Evolutionary conservation across 2,888 invertebrate species (phyloP), one percentile per base, ranked within the genome.

Genomic region (Alviniconcha strummeri): DNA sequence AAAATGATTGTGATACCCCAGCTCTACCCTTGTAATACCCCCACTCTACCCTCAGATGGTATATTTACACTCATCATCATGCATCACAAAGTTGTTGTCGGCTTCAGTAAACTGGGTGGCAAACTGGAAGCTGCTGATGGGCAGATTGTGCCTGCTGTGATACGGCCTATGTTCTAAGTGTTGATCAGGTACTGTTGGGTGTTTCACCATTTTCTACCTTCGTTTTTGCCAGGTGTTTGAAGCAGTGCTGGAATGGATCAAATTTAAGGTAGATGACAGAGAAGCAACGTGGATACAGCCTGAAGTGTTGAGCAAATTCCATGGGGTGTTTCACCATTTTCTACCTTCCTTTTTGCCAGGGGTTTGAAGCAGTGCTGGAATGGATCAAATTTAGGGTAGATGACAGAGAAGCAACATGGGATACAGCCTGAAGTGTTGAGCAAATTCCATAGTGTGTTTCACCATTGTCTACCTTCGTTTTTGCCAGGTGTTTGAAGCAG

Each of bases 301-400:
- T n/a, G n/a, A n/a, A n/a, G n/a, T 89, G 96, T 97, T 0, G 95
- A 96, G 90, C 94, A 97, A 36, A 94, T 98, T n/a, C n/a, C 60
- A 60, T 60, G n/a, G n/a, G n/a, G n/a, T n/a, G 13, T 60, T 60
- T 60, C 60, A 60, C 60, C 7, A 13, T 60, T 60, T 7, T 60
- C 13, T 60, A 72, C 8, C 9, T 60, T 75, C 15, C 60, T 60
- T 55, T 6, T 64, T n/a, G 11, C 0, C 88, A 95, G 94, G 96
- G 97, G 60, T 97, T 97, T 94, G 97, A 97, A 93, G 96, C 97
- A 4, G 96, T 96, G 71, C 96, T 97, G 95, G 94, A 95, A 77
- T 98, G 97, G 98, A 95, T 95, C 7, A 96, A 96, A 91, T 95
- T 95, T 88, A 95, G 96, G 75, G 93, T 94, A 67, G 95, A 95